Evolutionary conservation across 1,140 invertebrate species (phyloP), one percentile per base, ranked within the genome.

Genomic region (Vanessa atalanta): DNA sequence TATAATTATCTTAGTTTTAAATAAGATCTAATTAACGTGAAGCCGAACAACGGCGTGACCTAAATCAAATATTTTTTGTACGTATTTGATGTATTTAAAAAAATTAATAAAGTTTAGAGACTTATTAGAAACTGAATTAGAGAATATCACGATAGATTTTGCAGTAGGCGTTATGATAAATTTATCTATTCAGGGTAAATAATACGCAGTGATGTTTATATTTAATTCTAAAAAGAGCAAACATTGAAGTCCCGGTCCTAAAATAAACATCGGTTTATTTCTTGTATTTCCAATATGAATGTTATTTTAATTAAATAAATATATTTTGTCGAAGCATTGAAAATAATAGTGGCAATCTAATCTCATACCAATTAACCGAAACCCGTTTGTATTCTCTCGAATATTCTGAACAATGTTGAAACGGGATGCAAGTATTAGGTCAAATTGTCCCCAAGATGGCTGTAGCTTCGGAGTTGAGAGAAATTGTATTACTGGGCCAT

Each of bases 391-490:
- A 48, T 74, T 64, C 20, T 53, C 63, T 66, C 6, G 60, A 75
- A 70, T 70, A 64, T 72, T 70, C 67, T 79, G 77, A 53, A 50
- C 51, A 47, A 60, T 26, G 66, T 69, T 37, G 53, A 82, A 83
- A 74, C 76, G 70, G 77, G 77, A 81, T 83, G 83, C 80, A 83
- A 80, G 81, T 85, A 89, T 89, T 89, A 86, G 83, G 72, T 83
- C 73, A 88, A 91, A 90, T 91, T 86, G 89, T 84, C 79, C 89
- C 86, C 88, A 85, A 88, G 88, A 86, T 82, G 83, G 84, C 83
- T 85, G 83, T 89, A 81, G 72, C 79, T 73, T 77, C 71, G 80
- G 76, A 83, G 86, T 74, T 80, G 74, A 75, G 78, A 81, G 79
- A 90, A 91, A 91, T 91, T 89, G 88, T 87, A 89, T 91, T 91